Conservation (phyloP, 2,113 vertebrate genomes). For the Bostrychus sinensis region DNA sequence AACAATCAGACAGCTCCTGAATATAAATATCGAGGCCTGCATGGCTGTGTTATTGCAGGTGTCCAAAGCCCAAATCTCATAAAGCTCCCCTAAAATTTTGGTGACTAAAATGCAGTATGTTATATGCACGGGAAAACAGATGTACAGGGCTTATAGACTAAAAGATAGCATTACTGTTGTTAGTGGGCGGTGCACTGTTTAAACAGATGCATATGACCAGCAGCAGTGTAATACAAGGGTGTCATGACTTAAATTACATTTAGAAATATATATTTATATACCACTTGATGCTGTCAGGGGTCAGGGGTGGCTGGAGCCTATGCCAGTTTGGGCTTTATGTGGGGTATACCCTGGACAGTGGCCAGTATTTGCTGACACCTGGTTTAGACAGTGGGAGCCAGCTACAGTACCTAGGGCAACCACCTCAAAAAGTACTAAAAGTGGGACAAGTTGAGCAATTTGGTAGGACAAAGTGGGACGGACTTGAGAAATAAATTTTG, state of each 20-base stretch:
- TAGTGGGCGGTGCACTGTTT: conserved; percentile 46
- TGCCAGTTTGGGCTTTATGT: too few relatives aligned
- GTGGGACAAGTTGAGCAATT: too few relatives aligned
- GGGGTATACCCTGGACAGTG: too few relatives aligned
- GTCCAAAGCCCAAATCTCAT: conserved; percentile 29
- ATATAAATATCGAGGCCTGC: conserved; percentile 51
- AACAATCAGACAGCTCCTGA: conserved; percentile 39
- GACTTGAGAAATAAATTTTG: too few relatives aligned
- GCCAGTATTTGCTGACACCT: too few relatives aligned
- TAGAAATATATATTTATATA: too few relatives aligned
- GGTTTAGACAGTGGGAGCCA: too few relatives aligned
- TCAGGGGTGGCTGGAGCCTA: too few relatives aligned
- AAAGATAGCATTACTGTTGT: conserved; percentile 38
- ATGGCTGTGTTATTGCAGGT: conserved; percentile 67
- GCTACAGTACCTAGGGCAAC: too few relatives aligned
- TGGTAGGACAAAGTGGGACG: too few relatives aligned
- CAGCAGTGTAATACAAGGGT: background rate
- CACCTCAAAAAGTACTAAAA: too few relatives aligned
- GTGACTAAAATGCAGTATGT: conserved; percentile 24
- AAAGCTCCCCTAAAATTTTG: conserved; percentile 54
- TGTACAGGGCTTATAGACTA: conserved; percentile 18
- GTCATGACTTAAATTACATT: background rate
- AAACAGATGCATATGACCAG: background rate
- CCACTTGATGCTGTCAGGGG: too few relatives aligned
- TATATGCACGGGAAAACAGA: conserved; percentile 18